Percentiles rank a stretch among this genome's conserved stretches.
Evolutionary conservation across 2,113 vertebrate genomes (phyloP).

Genomic region (Pogona vitticeps): DNA sequence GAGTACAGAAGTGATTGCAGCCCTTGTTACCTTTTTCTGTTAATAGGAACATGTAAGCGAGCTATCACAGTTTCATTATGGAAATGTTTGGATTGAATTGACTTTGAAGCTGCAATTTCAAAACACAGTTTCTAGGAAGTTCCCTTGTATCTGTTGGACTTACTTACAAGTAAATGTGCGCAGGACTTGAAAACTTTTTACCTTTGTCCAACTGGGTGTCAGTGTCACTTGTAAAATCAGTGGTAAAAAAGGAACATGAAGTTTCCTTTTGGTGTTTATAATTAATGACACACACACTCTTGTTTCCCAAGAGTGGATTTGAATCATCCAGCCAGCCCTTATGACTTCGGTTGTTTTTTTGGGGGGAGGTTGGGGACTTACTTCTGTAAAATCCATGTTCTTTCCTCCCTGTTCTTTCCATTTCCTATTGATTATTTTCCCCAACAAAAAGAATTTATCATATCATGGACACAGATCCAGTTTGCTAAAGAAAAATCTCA

Average conservation of each 20-base stretch:
- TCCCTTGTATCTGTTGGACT: background rate
- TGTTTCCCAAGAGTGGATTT: conserved; percentile 45
- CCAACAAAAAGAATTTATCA: background rate
- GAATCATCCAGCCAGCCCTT: background rate
- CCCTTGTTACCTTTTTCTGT: background rate
- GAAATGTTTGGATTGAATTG: background rate
- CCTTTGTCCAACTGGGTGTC: background rate
- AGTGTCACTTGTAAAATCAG: background rate
- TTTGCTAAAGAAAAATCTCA: background rate
- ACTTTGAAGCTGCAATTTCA: background rate
- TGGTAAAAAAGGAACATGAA: background rate
- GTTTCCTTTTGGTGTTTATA: conserved; percentile 42
- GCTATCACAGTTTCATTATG: no score
- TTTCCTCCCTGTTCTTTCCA: background rate
- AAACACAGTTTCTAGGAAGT: background rate
- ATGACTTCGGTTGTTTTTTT: conserved; percentile 27
- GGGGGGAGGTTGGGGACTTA: background rate
- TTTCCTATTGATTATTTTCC: accelerated
- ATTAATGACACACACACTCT: conserved; percentile 55
- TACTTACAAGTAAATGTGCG: background rate
- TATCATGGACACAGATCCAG: background rate
- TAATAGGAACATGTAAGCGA: background rate
- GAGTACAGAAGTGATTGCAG: background rate
- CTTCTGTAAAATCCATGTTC: conserved; percentile 11
- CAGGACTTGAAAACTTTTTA: background rate